Percentiles rank a stretch among this genome's conserved stretches.
phyloP scores from a whole-genome alignment of 2,113 vertebrate genomes.

The Anser brachyrhynchus region DNA sequence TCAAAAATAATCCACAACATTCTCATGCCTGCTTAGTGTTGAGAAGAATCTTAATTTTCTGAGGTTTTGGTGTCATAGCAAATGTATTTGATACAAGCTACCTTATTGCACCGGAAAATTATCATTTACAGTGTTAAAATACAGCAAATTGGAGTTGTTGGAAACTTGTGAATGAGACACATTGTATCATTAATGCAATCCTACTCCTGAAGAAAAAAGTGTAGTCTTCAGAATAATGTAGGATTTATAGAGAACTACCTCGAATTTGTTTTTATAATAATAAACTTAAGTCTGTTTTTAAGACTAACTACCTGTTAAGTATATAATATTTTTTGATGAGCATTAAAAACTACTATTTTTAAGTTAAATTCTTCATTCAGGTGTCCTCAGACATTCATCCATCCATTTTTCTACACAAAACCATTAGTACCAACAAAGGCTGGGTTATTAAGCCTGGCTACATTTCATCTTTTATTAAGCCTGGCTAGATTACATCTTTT shows the following conservation, averaged over 20 bases:
- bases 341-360: neutral
- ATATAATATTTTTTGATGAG: neutral
- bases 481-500: neutral
- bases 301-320: neutral
- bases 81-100: neutral
- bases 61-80: neutral
- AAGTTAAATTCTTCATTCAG: neutral
- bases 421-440: neutral
- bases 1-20: neutral
- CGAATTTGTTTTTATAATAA: neutral
- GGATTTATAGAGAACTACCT: neutral
- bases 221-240: neutral
- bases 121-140: neutral
- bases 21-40: neutral
- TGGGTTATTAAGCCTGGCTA: neutral
- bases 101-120: neutral
- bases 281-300: neutral
- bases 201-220: neutral
- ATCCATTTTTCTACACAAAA: neutral
- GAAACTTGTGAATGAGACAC: neutral
- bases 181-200: neutral
- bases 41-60: constrained; percentile 13
- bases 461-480: neutral
- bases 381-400: neutral
- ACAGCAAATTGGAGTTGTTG: neutral